Evolutionary conservation across 2,888 invertebrate species (phyloP), one percentile per base, ranked within the genome.

Genomic region (Xestia rhomboidea): DNA sequence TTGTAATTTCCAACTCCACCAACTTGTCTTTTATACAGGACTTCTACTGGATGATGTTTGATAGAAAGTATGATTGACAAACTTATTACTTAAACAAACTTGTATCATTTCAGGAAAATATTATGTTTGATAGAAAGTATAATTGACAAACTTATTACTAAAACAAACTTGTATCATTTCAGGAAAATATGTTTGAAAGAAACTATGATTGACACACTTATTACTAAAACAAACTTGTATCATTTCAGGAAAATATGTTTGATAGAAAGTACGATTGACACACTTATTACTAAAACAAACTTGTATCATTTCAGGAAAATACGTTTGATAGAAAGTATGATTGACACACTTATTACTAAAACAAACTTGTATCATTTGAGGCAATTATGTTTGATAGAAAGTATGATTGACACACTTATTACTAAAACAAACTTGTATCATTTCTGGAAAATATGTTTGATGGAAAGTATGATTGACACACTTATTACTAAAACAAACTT

Each of bases 361-460:
- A 54, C 11, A n/a, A 54, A 54, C 21, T n/a, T n/a, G n/a, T n/a
- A n/a, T n/a, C n/a, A n/a, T n/a, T n/a, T n/a, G n/a, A n/a, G n/a
- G n/a, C n/a, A n/a, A n/a, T n/a, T n/a, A n/a, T n/a, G n/a, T n/a
- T n/a, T n/a, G n/a, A n/a, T n/a, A n/a, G n/a, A n/a, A n/a, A n/a
- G n/a, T n/a, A n/a, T n/a, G n/a, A n/a, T n/a, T n/a, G n/a, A n/a
- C n/a, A n/a, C n/a, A n/a, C n/a, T n/a, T n/a, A n/a, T n/a, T n/a
- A n/a, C n/a, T n/a, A n/a, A 24, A 54, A 54, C 11, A n/a, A 54
- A 54, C 21, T 21, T 21, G 8, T 38, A 10, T 62, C 5, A 57
- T 94, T 94, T n/a, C n/a, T n/a, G n/a, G n/a, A n/a, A n/a, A n/a
- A n/a, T n/a, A 51, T 51, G 10, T 51, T 24, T 51, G 24, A 21